Percentiles rank a stretch among this genome's conserved stretches.
These are phyloP conservation scores for Trichogramma evanescens DNA, from an alignment of 2,888 invertebrate species.

Conservation along the genomic window DNA sequence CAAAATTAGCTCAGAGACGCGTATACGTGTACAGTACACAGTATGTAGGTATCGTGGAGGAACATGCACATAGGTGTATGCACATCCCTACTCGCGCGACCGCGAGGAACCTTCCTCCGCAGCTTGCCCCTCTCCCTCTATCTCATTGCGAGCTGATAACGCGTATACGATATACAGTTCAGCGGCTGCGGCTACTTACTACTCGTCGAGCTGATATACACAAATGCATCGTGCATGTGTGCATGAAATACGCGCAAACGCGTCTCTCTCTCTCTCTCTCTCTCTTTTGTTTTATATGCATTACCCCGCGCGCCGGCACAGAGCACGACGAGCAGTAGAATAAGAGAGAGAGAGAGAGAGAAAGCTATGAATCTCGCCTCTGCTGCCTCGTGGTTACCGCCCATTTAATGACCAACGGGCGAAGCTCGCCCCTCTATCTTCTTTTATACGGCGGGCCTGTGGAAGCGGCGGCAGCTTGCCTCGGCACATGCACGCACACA, in stretches of 20 bases:
- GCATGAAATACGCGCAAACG: not conserved
- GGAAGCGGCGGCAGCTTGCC: too few relatives aligned
- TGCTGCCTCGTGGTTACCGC: conserved; percentile 14
- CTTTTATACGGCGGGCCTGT: too few relatives aligned
- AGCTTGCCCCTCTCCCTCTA: not conserved
- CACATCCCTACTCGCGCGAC: too few relatives aligned
- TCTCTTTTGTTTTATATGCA: not conserved
- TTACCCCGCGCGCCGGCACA: not conserved
- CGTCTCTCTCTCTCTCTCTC: not conserved
- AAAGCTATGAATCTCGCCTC: conserved; percentile 1
- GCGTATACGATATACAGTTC: not conserved
- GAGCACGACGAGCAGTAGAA: not conserved
- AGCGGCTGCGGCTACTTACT: not conserved
- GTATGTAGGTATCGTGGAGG: too few relatives aligned
- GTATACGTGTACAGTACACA: too few relatives aligned
- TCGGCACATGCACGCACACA: too few relatives aligned
- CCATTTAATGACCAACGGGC: conserved; percentile 19
- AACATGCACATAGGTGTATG: too few relatives aligned
- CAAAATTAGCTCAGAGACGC: too few relatives aligned
- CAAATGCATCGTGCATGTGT: not conserved
- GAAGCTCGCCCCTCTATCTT: not conserved
- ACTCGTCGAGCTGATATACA: not conserved
- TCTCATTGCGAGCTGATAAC: not conserved
- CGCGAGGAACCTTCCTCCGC: not conserved
- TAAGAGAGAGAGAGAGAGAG: not conserved